Percentiles rank a stretch among this genome's conserved stretches.
phyloP scores from a whole-genome alignment of 2,797 vertebrate genomes.

The Gymnoscopelus braueri region DNA sequence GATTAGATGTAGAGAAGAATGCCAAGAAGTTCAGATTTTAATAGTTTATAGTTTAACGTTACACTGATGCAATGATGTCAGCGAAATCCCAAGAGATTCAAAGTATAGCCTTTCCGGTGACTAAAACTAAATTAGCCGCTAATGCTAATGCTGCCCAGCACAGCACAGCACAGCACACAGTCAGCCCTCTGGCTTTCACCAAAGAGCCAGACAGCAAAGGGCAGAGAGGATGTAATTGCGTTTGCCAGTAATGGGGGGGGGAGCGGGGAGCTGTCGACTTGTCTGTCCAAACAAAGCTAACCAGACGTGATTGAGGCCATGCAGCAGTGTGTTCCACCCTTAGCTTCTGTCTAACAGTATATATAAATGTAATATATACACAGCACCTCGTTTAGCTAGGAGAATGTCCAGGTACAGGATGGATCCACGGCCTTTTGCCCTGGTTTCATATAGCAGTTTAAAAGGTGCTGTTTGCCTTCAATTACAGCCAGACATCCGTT shows the following conservation, averaged over 20 bases:
- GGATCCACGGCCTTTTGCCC: conserved; percentile 36
- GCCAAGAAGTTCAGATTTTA: no score
- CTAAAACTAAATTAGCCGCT: conserved; percentile 48
- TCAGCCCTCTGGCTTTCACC: conserved; percentile 41
- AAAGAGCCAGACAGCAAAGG: conserved; percentile 55
- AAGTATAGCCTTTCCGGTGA: no score
- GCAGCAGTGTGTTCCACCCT: conserved; percentile 60
- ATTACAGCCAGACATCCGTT: conserved; percentile 57
- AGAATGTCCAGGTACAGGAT: conserved; percentile 49
- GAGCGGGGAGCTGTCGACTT: conserved; percentile 63
- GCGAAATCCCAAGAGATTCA: conserved; percentile 30
- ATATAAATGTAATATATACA: conserved; percentile 27
- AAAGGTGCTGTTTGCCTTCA: conserved; percentile 67
- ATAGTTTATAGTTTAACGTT: no score
- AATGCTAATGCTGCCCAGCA: conserved; percentile 38
- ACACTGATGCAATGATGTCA: conserved; percentile 3
- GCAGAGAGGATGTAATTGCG: conserved; percentile 77
- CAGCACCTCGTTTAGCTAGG: conserved; percentile 50
- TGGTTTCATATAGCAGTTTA: conserved; percentile 50
- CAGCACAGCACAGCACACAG: conserved; percentile 17
- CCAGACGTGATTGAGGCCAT: conserved; percentile 71
- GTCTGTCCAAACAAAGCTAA: conserved; percentile 74
- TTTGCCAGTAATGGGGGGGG: conserved; percentile 76
- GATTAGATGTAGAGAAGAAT: no score
- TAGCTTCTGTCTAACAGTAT: conserved; percentile 41